Conservation (phyloP, 1,140 invertebrate species). For the Zaprionus africanus region DNA sequence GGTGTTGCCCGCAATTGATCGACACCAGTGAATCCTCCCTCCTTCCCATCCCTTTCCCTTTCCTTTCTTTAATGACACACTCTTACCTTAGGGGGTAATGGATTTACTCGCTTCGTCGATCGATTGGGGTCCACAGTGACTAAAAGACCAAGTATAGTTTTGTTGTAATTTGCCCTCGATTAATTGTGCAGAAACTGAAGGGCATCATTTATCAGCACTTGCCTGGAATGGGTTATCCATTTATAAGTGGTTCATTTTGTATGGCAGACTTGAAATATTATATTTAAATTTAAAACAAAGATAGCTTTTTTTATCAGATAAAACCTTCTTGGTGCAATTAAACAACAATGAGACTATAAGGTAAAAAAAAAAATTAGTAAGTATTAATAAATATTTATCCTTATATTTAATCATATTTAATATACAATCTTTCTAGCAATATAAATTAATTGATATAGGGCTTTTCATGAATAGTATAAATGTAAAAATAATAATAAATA, state of each 20-base stretch:
- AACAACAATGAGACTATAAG: too few species aligned
- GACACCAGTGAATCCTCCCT: not conserved
- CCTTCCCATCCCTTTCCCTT: not conserved
- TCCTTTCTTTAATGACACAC: not conserved
- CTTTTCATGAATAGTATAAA: too few species aligned
- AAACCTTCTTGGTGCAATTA: too few species aligned
- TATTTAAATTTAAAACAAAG: too few species aligned
- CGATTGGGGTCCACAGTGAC: not conserved
- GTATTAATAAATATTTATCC: too few species aligned
- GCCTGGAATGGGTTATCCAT: not conserved
- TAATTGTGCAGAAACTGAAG: not conserved
- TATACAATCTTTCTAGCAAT: too few species aligned
- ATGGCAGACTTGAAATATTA: too few species aligned
- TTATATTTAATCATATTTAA: too few species aligned
- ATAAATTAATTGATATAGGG: too few species aligned
- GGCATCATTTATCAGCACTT: not conserved
- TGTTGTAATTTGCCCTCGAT: not conserved
- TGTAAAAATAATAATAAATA: too few species aligned
- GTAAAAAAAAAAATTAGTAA: too few species aligned
- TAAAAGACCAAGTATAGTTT: not conserved
- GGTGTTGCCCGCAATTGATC: slow-evolving; percentile 37
- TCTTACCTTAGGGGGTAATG: not conserved
- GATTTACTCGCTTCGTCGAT: slow-evolving; percentile 1
- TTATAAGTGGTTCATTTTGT: not conserved
- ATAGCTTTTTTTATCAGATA: too few species aligned